Evolutionary conservation across 1,140 invertebrate genomes (phyloP), one percentile per base, ranked within the genome.

Genomic region (Pteromalus puparum): DNA sequence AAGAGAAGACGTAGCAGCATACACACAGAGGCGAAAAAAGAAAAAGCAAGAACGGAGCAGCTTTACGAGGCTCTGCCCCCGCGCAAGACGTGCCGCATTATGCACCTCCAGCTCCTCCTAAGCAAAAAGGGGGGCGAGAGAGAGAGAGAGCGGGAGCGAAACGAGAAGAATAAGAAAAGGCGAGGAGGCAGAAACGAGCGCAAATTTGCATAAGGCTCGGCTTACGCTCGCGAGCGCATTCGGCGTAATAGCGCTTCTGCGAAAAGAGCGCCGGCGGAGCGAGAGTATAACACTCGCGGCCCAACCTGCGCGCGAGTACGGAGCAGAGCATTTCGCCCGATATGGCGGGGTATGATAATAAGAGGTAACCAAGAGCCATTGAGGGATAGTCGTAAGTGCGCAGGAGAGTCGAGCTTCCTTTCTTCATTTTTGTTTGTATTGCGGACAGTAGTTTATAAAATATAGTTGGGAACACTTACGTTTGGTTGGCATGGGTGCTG

Each of bases 201-300:
- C 18, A 46, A 34, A 82, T 82, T 82, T 75, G 73, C 73, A 82
- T 82, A 82, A 75, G 73, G 61, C 72, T 82, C 73, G 53, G 24
- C 72, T 82, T 76, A 67, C 61, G 81, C 65, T 18, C n/a, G 42
- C 74, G 21, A n/a, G 42, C 13, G 70, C 53, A 68, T 75, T 38
- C 46, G 15, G 61, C 72, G 72, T 75, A 82, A 75, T 74, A 75
- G 30, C 48, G 46, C 70, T 72, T 80, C 78, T 46, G 65, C n/a
- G 34, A 70, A 80, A 68, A 26, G 65, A 61, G 18, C 18, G 53
- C 53, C 6, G 21, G 21, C 53, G n/a, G 53, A 61, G 53, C 21
- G 53, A 61, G 53, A n/a, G 53, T 6, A n/a, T 61, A 61, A 18
- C 46, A 12, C 46, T 48, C 46, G 46, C 46, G 46, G 46, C 15